Conservation (phyloP, 2,797 vertebrate species). For the Eidolon dupreanum region DNA sequence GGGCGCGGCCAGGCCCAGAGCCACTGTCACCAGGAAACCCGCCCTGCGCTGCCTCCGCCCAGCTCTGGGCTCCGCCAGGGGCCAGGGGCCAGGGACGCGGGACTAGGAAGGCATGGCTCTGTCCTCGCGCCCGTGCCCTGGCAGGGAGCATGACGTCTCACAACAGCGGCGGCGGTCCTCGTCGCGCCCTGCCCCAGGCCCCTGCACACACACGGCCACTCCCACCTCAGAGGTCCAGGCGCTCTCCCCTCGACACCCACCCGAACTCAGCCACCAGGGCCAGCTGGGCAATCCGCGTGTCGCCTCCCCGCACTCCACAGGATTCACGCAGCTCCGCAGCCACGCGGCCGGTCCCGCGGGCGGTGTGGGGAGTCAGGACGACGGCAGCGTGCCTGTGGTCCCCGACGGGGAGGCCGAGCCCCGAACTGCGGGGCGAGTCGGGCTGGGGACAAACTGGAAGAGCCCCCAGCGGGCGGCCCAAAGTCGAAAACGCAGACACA, state of each 20-base stretch:
- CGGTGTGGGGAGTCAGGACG: too few relatives aligned
- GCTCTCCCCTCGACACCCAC: neutral
- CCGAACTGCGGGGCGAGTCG: neutral
- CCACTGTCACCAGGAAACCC: neutral
- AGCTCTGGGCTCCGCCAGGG: neutral
- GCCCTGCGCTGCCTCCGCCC: neutral
- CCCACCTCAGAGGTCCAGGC: neutral
- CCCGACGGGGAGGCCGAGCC: neutral
- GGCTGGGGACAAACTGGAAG: neutral
- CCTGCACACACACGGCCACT: neutral
- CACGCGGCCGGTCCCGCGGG: too few relatives aligned
- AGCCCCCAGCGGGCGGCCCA: neutral
- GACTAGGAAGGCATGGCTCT: neutral
- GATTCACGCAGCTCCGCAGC: too few relatives aligned
- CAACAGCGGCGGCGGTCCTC: neutral
- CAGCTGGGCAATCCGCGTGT: too few relatives aligned
- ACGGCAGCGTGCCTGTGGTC: neutral
- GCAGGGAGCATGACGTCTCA: neutral
- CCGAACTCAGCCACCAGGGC: neutral
- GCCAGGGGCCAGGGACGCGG: neutral
- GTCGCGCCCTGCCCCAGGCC: accelerated
- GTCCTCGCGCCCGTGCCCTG: neutral
- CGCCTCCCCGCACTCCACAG: too few relatives aligned
- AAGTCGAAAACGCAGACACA: neutral
- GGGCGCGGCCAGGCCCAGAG: too few relatives aligned